Conservation (phyloP, 2,113 vertebrate genomes). For the Cyprinodon brontotheroides region DNA sequence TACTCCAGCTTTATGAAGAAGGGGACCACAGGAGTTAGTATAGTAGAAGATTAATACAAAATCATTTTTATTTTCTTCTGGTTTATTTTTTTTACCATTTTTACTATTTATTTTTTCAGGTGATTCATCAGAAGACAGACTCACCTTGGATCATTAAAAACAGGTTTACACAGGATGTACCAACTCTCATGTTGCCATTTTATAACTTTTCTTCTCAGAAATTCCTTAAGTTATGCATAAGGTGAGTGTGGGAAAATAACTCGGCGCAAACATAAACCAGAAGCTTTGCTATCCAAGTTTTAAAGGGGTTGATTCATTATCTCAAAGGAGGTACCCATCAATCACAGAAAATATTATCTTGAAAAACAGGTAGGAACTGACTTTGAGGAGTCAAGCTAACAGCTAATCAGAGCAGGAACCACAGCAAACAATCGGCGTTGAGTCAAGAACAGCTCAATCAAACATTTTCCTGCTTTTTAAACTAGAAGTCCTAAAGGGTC, state of each 20-base stretch:
- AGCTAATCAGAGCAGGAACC: background rate
- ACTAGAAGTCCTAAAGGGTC: no score
- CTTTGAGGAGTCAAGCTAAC: background rate
- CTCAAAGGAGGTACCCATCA: background rate
- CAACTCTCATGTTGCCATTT: constrained; percentile 24
- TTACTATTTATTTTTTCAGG: constrained; percentile 74
- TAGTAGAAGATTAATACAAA: constrained; percentile 58
- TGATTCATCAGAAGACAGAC: constrained; percentile 52
- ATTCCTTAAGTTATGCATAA: constrained; percentile 60
- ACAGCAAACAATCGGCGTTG: background rate
- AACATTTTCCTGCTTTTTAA: background rate
- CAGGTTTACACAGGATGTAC: constrained; percentile 6
- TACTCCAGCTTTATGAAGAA: constrained; percentile 52
- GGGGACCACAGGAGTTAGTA: constrained; percentile 42
- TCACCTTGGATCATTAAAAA: constrained; percentile 21
- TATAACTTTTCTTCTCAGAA: constrained; percentile 1
- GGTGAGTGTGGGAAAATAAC: constrained; percentile 31
- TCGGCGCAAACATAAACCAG: constrained; percentile 13
- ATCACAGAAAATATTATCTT: background rate
- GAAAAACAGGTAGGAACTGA: background rate
- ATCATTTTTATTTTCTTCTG: constrained; percentile 71
- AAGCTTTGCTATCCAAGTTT: constrained; percentile 1
- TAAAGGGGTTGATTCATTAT: no score
- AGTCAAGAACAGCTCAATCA: background rate
- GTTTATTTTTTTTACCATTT: constrained; percentile 69